Conservation (phyloP, 2,888 invertebrate species). For the Campoplex capitator region DNA sequence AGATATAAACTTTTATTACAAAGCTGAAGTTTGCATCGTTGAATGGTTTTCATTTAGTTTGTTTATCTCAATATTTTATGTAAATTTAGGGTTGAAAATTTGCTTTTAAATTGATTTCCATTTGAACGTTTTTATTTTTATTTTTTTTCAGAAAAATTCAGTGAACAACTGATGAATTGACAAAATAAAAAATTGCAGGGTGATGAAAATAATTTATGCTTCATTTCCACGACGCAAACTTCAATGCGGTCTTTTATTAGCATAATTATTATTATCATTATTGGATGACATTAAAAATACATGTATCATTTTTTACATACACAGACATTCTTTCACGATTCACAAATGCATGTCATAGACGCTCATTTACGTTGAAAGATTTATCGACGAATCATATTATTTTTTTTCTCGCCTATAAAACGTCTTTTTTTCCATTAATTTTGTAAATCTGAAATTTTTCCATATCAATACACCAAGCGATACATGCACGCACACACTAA, state of each 20-base stretch:
- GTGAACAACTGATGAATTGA: background rate
- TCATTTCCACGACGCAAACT: background rate
- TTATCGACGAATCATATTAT: background rate
- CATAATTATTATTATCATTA: background rate
- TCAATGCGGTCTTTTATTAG: background rate
- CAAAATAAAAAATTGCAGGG: background rate
- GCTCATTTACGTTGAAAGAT: background rate
- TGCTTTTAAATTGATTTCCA: background rate
- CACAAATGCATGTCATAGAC: background rate
- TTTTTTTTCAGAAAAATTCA: background rate
- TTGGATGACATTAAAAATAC: background rate
- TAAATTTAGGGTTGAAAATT: no score
- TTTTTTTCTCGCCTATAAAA: background rate
- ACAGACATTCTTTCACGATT: background rate
- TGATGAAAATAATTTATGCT: background rate
- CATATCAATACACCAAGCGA: background rate
- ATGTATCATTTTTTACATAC: background rate
- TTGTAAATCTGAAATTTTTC: background rate
- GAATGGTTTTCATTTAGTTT: background rate
- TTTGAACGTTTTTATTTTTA: background rate
- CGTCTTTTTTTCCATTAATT: background rate
- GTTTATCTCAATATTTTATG: no score
- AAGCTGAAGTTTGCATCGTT: background rate
- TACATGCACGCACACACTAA: no score
- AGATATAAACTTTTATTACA: background rate